Evolutionary conservation across 2,113 vertebrate genomes (phyloP).

Genomic region (Parus major): DNA sequence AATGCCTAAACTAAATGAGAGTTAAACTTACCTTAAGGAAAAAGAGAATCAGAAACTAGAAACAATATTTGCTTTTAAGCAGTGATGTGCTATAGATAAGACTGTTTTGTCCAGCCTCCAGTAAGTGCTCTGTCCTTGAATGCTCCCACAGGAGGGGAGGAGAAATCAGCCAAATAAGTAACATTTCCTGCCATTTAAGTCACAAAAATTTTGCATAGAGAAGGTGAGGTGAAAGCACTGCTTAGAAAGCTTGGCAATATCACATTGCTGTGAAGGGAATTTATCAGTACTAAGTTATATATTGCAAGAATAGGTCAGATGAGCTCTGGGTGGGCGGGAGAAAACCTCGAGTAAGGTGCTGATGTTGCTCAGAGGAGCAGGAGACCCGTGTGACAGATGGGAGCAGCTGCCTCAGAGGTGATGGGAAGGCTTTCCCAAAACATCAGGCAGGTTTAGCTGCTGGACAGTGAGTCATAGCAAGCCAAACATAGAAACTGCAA

Average conservation of each 20-base stretch:
- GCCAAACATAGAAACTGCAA: background rate
- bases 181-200: background rate
- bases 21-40: constrained; percentile 19
- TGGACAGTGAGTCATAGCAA: background rate
- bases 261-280: background rate
- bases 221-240: background rate
- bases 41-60: constrained; percentile 26
- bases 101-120: background rate
- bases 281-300: background rate
- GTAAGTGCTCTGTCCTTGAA: constrained; percentile 15
- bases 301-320: background rate
- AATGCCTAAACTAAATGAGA: background rate
- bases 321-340: background rate
- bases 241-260: background rate
- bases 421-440: background rate
- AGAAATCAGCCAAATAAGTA: background rate
- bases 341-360: background rate
- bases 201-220: background rate
- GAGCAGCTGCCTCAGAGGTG: background rate
- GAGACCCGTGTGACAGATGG: rapidly evolving
- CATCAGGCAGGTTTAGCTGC: background rate
- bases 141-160: background rate
- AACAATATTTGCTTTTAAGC: constrained; percentile 40
- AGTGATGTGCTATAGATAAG: constrained; percentile 1
- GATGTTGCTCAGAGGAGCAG: background rate